Base-by-base conservation (phyloP, 2,113 vertebrate genomes). In the Myiozetetes cayanensis region DNA sequence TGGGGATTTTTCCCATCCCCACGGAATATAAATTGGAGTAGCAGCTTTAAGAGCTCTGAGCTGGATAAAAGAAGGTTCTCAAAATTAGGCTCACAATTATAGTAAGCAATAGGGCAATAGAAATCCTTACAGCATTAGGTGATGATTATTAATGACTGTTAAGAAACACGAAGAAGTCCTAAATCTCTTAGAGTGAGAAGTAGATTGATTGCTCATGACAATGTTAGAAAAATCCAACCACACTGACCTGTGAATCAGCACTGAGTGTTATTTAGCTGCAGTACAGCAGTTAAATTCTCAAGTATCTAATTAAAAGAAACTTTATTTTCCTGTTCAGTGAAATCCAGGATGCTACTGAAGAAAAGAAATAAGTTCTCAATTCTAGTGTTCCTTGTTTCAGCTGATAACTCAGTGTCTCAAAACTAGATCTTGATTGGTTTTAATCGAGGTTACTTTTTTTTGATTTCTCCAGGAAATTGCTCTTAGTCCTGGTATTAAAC, bases 391-490 rank as follows among this genome's bases (percentile, higher is more conserved):
- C 44, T 87, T 56, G 11, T 37, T 85, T 39, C 43, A 71, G 37
- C 44, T 72, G 56, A 24, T 85, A 84, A 61, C 27, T 85, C 59
- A 27, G 7, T 82, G 67, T 70, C 73, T 77, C 71, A 46, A 73
- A 90, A 85, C 61, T 47, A 16, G 25, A 16, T 63, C 74, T 89
- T 62, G 49, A 31, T 88, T 87, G 56, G 49, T 93, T 95, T 68
- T 90, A 90, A 87, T 94, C 49, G 53, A 78, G 87, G 73, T 85
- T 85, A 87, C 41, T 89, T 81, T 76, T 76, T 90, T 90, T 53
- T 49, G 37, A 68, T 93, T 96, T 94, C 39, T 77, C 43, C 72
- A 90, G 94, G 92, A 94, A 95, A 94, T 94, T 90, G 71, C 89
- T 93, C 79, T 94, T 91, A 37, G 76, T 87, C 37, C 39, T 84